Base-by-base conservation (phyloP, 2,888 invertebrate species). In the Drosophila mimetica region DNA sequence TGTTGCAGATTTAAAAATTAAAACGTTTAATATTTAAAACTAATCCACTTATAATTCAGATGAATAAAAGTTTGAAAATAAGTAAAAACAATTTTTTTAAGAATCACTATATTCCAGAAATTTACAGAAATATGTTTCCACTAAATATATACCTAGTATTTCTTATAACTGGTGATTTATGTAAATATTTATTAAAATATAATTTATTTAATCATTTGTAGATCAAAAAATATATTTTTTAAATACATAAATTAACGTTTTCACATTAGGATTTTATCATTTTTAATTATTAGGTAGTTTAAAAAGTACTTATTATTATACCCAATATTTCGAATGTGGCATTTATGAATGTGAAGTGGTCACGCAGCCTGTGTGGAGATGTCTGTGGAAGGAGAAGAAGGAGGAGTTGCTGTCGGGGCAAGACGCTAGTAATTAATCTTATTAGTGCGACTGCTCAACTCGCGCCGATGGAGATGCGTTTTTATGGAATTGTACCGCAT, bases 391-490 rank as follows among this genome's bases (percentile, higher is more conserved):
- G 39, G 11, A 4, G 34, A 18, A 14, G 46, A 13, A 7, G 42
- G 22, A n/a, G 53, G 41, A 39, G 47, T 11, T 44, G 44, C 44
- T 14, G 44, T 41, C 36, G 37, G 36, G 46, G 59, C 65, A 75
- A 74, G 75, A 69, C 64, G 74, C 66, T 76, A 65, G 74, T 81
- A 87, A 86, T 84, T 86, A 84, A 85, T 84, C 85, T 81, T 82
- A 70, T 75, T 78, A 41, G 53, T 50, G 52, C 54, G 59, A 32
- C 37, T 48, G 39, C 53, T 44, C 25, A 22, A 9, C 54, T 22
- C 42, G 16, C 37, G 20, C 22, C 16, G 42, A 41, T 52, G 60
- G 63, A 59, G 36, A 69, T 77, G 58, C 50, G 50, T 64, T 63
- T 69, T 78, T 69, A 70, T 75, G 78, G 67, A 71, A 60, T 59